Evolutionary conservation across 2,113 vertebrate species (phyloP), one percentile per base, ranked within the genome.

Genomic region (Protomyctophum bolini): DNA sequence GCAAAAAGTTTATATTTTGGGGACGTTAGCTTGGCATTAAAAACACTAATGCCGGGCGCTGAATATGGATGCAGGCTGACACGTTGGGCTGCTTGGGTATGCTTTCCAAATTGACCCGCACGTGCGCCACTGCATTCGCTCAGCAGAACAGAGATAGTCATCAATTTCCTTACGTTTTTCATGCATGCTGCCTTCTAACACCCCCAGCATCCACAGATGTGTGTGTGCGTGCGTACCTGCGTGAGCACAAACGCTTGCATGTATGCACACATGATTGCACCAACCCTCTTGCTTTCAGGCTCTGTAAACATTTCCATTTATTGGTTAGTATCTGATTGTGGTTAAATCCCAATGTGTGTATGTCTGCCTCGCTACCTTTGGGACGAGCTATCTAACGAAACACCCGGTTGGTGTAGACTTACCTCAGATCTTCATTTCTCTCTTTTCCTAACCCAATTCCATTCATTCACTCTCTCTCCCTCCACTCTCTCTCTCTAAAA

Each of bases 351-450:
- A 41, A 3, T 41, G 33, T 41, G 11, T 15, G 54, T 56, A 11
- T 1, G n/a, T 60, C 21, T 33, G 50, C 47, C 15, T 52, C 4
- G 12, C 66, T 67, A 10, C 66, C 50, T 28, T 8, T 59, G 56
- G 58, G 58, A 75, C 61, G 33, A 52, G 49, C 33, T 68, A 63
- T 76, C 69, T 64, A 66, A 49, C 54, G 41, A 14, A 67, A 64
- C 63, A 76, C 56, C 70, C 69, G 33, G 58, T 73, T 9, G 12
- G 46, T 28, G 8, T 54, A 59, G 28, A 66, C 58, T 10, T 10
- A 33, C 33, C 11, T 1, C 7, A 41, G 9, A 6, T 41, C n/a
- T 15, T 0, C 28, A 33, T 54, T 21, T 4, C 33, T 56, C 10
- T 15, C n/a, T 49, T 21, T 21, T 2, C 21, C 21, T 62, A 41